These are phyloP conservation scores for Hirtodrosophila alboralis DNA, from an alignment of 2,888 invertebrate genomes.

Conservation along the genomic window DNA sequence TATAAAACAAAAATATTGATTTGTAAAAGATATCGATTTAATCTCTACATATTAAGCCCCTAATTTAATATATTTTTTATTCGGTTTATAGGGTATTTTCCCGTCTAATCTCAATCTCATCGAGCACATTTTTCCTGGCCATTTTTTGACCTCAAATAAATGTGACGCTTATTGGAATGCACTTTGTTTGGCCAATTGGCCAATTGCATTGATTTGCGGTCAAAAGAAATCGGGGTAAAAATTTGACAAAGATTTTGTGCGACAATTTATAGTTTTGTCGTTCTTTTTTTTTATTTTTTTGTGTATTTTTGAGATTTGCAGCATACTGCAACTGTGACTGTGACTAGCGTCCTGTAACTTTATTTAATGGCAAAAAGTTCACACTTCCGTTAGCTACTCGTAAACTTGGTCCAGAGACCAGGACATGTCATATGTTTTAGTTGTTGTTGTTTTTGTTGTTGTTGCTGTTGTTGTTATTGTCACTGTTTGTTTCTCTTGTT, in stretches of 20 bases:
- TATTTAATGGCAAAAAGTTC: slow-evolving; percentile 75
- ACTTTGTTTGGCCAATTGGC: slow-evolving; percentile 58
- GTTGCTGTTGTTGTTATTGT: slow-evolving; percentile 25
- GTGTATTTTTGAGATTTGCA: too few species aligned
- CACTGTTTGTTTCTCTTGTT: slow-evolving; percentile 48
- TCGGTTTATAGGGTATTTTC: too few species aligned
- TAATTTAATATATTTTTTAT: too few species aligned
- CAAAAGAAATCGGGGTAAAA: slow-evolving; percentile 41
- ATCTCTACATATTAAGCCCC: too few species aligned
- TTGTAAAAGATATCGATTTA: too few species aligned
- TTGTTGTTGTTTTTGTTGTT: slow-evolving; percentile 14
- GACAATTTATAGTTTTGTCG: slow-evolving; percentile 63
- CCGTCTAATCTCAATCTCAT: too few species aligned
- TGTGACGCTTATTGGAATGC: slow-evolving; percentile 63
- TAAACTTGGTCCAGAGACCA: slow-evolving; percentile 63
- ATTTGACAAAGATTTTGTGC: slow-evolving; percentile 66
- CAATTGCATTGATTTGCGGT: slow-evolving; percentile 65
- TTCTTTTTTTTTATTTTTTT: too few species aligned
- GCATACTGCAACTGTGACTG: too few species aligned
- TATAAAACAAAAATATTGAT: too few species aligned
- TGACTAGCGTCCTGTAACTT: slow-evolving; percentile 49
- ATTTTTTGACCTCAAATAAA: slow-evolving; percentile 32
- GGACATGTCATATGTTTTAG: slow-evolving; percentile 47
- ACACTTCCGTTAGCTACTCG: slow-evolving; percentile 70
- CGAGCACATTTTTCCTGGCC: too few species aligned